Base-by-base conservation (phyloP, 2,888 invertebrate genomes). In the Agriotes lineatus region DNA sequence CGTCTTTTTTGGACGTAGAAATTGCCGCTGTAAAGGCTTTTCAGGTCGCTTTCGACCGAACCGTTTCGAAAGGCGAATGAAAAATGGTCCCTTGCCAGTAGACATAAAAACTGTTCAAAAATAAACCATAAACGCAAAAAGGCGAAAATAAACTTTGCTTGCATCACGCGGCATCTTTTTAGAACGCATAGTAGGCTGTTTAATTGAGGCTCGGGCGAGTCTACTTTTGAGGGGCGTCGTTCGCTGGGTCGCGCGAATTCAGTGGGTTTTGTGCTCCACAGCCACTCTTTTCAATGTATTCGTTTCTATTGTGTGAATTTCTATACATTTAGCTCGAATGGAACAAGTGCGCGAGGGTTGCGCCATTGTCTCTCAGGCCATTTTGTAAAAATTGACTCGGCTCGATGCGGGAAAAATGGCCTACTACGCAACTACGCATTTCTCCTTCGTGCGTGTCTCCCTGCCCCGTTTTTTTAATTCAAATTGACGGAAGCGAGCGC, bases 201-300 rank as follows among this genome's bases (percentile, higher is more conserved):
- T 83, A 83, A 83, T 83, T 83, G 82, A 83, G 81, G 82, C 80
- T 79, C 75, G 82, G 81, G 72, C 81, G 80, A 82, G 81, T 82
- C 83, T 77, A 83, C 78, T 82, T 78, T 79, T 57, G 30, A 75
- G 74, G 77, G 77, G 77, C 76, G 80, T 72, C 74, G 75, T 74
- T 63, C 71, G 75, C 72, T 61, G 52, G 65, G 68, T 68, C 68
- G 71, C 61, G 60, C 66, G 67, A 67, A 69, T 69, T 67, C 63
- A 67, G 56, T 67, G 61, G 62, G 63, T 67, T 70, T 67, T 67
- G 61, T 67, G 62, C 63, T 54, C 65, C 54, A 64, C 57, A 56
- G 37, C 70, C 63, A 69, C 72, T 74, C 71, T 74, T 73, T 72
- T 69, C 67, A 58, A 69, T 69, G 71, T 71, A 70, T 71, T 69